Percentiles rank a stretch among this genome's conserved stretches.
Conservation (phyloP, 2,888 invertebrate species). For the Anorthoa munda region DNA sequence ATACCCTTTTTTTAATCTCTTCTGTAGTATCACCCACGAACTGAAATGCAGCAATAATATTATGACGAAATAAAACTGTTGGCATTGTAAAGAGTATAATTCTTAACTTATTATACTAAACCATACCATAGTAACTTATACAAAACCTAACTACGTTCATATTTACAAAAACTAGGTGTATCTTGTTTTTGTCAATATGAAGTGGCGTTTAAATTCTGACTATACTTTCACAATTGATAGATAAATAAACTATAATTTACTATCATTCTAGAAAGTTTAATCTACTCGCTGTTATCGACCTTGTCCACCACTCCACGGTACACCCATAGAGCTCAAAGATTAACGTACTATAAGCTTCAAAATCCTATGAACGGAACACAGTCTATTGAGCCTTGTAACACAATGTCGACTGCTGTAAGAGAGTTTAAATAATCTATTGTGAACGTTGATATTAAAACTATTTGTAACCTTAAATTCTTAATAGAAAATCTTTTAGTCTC, state of each 20-base stretch:
- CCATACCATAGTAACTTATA: no score
- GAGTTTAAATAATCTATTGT: neutral
- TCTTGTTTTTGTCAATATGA: no score
- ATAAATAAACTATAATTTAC: no score
- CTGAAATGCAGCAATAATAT: neutral
- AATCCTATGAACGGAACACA: neutral
- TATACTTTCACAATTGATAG: neutral
- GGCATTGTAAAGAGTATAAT: no score
- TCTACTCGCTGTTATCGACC: neutral
- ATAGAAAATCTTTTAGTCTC: neutral
- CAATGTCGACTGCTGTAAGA: neutral
- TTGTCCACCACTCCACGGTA: neutral
- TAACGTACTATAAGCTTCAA: constrained; percentile 5
- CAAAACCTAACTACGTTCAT: no score
- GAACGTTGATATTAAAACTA: neutral
- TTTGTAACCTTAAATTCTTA: constrained; percentile 1
- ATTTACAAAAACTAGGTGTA: no score
- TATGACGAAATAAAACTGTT: no score
- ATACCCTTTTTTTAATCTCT: neutral
- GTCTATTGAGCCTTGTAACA: neutral
- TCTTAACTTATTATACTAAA: no score
- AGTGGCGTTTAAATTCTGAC: no score
- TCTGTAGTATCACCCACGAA: no score
- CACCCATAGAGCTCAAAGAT: neutral
- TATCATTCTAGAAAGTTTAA: neutral